Percentiles rank a stretch among this genome's conserved stretches.
Conservation (phyloP, 2,888 invertebrate genomes). For the Malachius bipustulatus region DNA sequence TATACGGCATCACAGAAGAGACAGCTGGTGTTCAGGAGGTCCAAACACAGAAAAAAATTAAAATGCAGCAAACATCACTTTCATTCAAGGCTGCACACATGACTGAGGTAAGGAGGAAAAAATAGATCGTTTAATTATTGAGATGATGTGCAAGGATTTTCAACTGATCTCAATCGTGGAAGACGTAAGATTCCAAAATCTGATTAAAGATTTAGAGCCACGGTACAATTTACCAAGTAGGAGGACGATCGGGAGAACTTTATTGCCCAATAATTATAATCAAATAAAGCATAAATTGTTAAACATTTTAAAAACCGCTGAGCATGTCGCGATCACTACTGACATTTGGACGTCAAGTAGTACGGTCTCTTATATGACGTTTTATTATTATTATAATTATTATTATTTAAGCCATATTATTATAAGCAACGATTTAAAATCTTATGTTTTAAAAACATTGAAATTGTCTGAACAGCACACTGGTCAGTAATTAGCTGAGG, state of each 20-base stretch:
- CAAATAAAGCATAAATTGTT: constrained; percentile 11
- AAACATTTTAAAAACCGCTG: constrained; percentile 12
- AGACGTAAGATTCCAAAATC: neutral
- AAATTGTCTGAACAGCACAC: constrained; percentile 16
- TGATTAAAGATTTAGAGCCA: constrained; percentile 1
- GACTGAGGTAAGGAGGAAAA: constrained; percentile 1
- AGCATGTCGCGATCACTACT: constrained; percentile 18
- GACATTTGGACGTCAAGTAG: constrained; percentile 21
- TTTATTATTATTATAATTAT: too few species aligned
- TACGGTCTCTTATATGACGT: constrained; percentile 15
- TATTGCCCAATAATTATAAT: too few species aligned
- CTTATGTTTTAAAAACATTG: constrained; percentile 15
- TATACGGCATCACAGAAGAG: neutral
- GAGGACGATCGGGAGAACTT: constrained; percentile 3
- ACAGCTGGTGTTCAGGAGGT: neutral
- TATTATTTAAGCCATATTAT: constrained; percentile 16
- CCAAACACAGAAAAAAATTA: constrained; percentile 1
- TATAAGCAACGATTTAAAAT: constrained; percentile 10
- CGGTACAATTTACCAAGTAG: constrained; percentile 2
- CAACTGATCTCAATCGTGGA: neutral
- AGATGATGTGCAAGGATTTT: constrained; percentile 2
- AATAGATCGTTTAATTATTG: neutral
- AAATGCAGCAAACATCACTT: neutral
- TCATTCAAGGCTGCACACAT: constrained; percentile 1
- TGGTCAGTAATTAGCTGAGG: constrained; percentile 14